phyloP scores from a whole-genome alignment of 2,113 vertebrate genomes.

The Ochotona curzoniae region DNA sequence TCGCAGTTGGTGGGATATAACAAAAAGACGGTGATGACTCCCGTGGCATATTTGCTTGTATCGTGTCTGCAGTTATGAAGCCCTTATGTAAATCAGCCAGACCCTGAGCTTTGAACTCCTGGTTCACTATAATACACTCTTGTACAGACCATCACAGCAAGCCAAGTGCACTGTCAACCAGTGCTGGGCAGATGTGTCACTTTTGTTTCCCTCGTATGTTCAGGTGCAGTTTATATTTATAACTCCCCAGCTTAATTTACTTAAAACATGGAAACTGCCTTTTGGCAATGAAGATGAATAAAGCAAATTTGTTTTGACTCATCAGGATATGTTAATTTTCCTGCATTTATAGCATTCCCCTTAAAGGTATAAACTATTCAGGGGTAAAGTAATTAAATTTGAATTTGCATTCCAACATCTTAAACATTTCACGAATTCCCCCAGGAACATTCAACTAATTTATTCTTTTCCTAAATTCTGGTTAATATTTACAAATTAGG shows the following conservation, averaged over 20 bases:
- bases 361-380: slow-evolving; percentile 17
- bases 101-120: not conserved
- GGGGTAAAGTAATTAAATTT: slow-evolving; percentile 17
- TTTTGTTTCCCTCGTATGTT: not conserved
- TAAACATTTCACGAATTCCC: slow-evolving; percentile 14
- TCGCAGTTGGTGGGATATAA: too few species aligned
- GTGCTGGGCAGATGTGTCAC: accelerated
- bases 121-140: not conserved
- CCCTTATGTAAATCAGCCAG: not conserved
- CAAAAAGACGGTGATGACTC: too few species aligned
- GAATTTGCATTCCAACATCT: slow-evolving; percentile 12
- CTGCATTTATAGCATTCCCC: slow-evolving; percentile 13
- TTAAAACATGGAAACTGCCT: slow-evolving; percentile 25
- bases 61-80: not conserved
- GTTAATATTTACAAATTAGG: not conserved
- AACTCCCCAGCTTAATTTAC: slow-evolving; percentile 34
- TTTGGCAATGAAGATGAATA: slow-evolving; percentile 25
- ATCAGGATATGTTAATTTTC: slow-evolving; percentile 46
- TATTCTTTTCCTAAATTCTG: slow-evolving; percentile 6
- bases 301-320: slow-evolving; percentile 49
- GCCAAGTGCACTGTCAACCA: not conserved
- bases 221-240: not conserved
- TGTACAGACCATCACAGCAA: not conserved
- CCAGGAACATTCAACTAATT: slow-evolving; percentile 25
- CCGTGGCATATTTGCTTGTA: too few species aligned